Evolutionary conservation across 1,140 invertebrate species (phyloP).

Genomic region (Dendroctonus valens): DNA sequence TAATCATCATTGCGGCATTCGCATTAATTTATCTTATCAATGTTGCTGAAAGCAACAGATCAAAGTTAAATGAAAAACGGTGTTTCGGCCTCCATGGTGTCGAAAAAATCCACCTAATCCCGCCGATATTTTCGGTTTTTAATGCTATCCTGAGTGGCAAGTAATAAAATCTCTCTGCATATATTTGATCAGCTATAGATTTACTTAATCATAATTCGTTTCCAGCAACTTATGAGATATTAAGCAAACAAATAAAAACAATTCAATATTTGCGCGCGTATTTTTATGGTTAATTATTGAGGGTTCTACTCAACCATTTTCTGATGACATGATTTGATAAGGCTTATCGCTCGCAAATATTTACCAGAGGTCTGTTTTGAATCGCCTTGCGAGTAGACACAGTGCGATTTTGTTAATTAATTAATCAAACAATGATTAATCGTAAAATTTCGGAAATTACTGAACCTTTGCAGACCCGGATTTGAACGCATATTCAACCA

Average conservation of each 20-base stretch:
- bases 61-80: too few relatives aligned
- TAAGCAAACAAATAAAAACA: slow-evolving; percentile 20
- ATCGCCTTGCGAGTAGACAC: too few relatives aligned
- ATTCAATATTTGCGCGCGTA: slow-evolving; percentile 17
- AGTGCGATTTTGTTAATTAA: too few relatives aligned
- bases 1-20: too few relatives aligned
- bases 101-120: too few relatives aligned
- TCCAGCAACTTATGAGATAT: slow-evolving; percentile 21
- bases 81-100: too few relatives aligned
- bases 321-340: slow-evolving; percentile 23
- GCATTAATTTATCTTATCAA: too few relatives aligned
- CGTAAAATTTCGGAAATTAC: too few relatives aligned
- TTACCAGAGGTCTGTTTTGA: slow-evolving; percentile 2
- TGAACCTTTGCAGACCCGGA: too few relatives aligned
- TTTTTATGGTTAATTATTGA: slow-evolving; percentile 22
- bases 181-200: slow-evolving; percentile 14
- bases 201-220: slow-evolving; percentile 23
- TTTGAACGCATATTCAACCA: too few relatives aligned
- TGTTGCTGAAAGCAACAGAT: too few relatives aligned
- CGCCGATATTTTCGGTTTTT: not conserved
- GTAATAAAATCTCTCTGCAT: slow-evolving; percentile 19
- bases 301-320: slow-evolving; percentile 21
- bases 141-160: slow-evolving; percentile 17
- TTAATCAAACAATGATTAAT: too few relatives aligned
- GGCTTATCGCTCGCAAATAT: slow-evolving; percentile 12